Percentiles rank a stretch among this genome's conserved stretches.
Conservation (phyloP, 2,888 invertebrate species). For the Limnephilus marmoratus region DNA sequence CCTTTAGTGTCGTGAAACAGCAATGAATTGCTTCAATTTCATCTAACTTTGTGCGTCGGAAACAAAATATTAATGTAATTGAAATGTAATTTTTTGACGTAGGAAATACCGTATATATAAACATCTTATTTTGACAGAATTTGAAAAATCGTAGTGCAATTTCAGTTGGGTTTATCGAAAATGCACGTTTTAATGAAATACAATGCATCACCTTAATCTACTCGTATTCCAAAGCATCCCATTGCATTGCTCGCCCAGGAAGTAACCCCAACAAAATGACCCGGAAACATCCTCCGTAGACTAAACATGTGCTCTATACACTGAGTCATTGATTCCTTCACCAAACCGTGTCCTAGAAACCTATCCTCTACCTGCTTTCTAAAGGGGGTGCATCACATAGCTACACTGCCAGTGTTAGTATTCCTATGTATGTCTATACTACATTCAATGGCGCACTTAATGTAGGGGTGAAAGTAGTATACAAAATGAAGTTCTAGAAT, state of each 20-base stretch:
- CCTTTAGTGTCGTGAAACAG: too few relatives aligned
- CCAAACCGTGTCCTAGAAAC: background rate
- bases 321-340: slow-evolving; percentile 32
- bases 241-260: background rate
- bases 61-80: too few relatives aligned
- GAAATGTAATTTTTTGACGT: too few relatives aligned
- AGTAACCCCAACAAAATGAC: background rate
- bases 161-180: background rate
- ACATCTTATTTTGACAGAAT: too few relatives aligned
- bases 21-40: too few relatives aligned
- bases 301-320: background rate
- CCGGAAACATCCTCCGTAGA: background rate
- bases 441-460: background rate
- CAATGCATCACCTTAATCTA: slow-evolving; percentile 5
- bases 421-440: background rate
- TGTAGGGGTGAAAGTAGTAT: background rate
- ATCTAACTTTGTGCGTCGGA: too few relatives aligned
- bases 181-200: background rate
- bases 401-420: background rate
- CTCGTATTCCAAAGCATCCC: background rate
- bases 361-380: background rate
- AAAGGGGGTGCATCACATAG: background rate
- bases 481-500: background rate
- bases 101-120: too few relatives aligned
- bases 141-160: background rate